These are phyloP conservation scores for Ectobius pallidus DNA, from an alignment of 2,888 invertebrate genomes.

Conservation along the genomic window DNA sequence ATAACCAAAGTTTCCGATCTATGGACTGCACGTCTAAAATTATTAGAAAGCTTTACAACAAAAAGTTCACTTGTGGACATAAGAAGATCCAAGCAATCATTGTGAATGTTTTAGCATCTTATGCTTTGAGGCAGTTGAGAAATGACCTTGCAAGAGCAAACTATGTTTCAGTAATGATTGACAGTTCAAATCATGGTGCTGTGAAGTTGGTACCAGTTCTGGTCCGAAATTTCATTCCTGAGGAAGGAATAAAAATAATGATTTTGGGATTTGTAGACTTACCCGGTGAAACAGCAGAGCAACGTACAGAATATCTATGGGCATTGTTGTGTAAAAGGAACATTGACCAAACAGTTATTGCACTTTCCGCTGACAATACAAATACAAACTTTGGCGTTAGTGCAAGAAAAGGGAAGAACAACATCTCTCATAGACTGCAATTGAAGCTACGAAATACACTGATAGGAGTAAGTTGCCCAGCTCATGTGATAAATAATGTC, in stretches of 20 bases:
- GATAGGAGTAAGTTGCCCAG: no score
- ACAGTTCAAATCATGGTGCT: neutral
- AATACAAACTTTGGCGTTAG: slow-evolving; percentile 4
- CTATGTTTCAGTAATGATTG: slow-evolving; percentile 1
- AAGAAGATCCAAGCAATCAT: slow-evolving; percentile 2
- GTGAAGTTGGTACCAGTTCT: neutral
- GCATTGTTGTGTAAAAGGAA: neutral
- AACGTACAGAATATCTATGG: neutral
- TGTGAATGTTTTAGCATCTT: neutral
- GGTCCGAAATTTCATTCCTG: neutral
- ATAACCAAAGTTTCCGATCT: no score
- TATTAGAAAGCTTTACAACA: neutral
- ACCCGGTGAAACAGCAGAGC: neutral
- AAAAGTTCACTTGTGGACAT: neutral
- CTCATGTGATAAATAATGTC: no score
- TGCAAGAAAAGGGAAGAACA: neutral
- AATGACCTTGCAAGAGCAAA: neutral
- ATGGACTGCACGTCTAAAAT: slow-evolving; percentile 14
- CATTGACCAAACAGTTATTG: slow-evolving; percentile 7
- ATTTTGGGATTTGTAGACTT: neutral
- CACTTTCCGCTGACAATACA: slow-evolving; percentile 30
- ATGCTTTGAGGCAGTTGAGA: neutral
- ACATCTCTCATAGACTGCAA: no score
- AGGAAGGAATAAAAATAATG: neutral
- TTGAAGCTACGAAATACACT: neutral